phyloP scores from a whole-genome alignment of 2,888 invertebrate genomes.

The Pachliopta kotzebuea region DNA sequence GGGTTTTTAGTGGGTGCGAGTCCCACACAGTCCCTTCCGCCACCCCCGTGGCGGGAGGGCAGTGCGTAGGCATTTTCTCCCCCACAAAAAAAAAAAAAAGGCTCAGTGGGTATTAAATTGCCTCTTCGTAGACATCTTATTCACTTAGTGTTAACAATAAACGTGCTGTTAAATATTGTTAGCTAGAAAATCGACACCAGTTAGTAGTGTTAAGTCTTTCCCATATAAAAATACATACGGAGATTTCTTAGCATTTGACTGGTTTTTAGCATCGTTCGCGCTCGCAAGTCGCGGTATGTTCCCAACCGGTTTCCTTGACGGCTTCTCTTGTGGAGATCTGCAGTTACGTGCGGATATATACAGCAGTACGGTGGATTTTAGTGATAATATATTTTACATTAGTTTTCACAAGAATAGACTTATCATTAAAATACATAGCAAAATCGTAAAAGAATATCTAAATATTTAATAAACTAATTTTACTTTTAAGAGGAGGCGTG shows the following conservation, averaged over 20 bases:
- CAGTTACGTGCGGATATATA: conserved; percentile 53
- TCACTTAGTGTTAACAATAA: neutral
- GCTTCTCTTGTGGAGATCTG: conserved; percentile 60
- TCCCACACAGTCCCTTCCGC: no score
- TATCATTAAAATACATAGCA: neutral
- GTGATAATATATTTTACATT: neutral
- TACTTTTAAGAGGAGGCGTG: neutral
- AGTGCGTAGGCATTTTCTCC: no score
- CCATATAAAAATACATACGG: conserved; percentile 41
- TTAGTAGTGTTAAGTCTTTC: conserved; percentile 30
- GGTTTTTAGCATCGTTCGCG: conserved; percentile 34
- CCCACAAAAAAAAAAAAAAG: no score
- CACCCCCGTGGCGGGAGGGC: no score
- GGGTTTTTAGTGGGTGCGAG: no score
- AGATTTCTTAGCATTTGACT: conserved; percentile 29
- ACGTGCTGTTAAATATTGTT: conserved; percentile 24
- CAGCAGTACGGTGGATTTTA: conserved; percentile 27
- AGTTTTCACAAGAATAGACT: neutral
- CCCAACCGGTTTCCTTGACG: conserved; percentile 52
- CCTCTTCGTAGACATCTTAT: neutral
- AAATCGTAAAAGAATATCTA: neutral
- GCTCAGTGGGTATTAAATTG: no score
- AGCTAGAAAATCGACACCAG: conserved; percentile 20
- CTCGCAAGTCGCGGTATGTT: conserved; percentile 47
- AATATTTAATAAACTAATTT: neutral